Conservation (phyloP, 2,113 vertebrate species). For the Callipepla californica region DNA sequence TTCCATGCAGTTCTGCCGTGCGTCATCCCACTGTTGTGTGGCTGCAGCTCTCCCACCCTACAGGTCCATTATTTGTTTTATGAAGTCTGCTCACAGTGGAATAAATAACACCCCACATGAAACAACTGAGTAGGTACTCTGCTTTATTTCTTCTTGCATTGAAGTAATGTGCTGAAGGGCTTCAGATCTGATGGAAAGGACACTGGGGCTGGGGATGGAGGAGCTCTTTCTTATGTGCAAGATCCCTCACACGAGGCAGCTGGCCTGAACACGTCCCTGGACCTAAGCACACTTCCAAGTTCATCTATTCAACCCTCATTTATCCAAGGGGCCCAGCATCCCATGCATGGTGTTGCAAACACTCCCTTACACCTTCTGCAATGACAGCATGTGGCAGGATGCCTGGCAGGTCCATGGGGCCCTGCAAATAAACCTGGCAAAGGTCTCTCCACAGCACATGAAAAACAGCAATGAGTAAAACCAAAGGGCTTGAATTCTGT, state of each 20-base stretch:
- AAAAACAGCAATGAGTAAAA: background rate
- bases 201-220: background rate
- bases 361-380: fast-evolving
- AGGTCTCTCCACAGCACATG: fast-evolving
- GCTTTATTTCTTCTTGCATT: background rate
- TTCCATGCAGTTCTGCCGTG: background rate
- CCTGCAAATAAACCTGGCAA: background rate
- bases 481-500: background rate
- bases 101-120: background rate
- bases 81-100: background rate
- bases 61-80: background rate
- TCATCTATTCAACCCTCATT: background rate
- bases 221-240: background rate
- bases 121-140: background rate
- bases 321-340: background rate
- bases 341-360: background rate
- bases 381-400: background rate
- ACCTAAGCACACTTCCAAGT: background rate
- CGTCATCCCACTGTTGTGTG: background rate
- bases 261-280: background rate
- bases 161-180: background rate
- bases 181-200: background rate
- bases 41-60: background rate
- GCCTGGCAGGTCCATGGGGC: background rate
- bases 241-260: background rate